phyloP scores from a whole-genome alignment of 2,797 vertebrate species.

The Sparidentex hasta region DNA sequence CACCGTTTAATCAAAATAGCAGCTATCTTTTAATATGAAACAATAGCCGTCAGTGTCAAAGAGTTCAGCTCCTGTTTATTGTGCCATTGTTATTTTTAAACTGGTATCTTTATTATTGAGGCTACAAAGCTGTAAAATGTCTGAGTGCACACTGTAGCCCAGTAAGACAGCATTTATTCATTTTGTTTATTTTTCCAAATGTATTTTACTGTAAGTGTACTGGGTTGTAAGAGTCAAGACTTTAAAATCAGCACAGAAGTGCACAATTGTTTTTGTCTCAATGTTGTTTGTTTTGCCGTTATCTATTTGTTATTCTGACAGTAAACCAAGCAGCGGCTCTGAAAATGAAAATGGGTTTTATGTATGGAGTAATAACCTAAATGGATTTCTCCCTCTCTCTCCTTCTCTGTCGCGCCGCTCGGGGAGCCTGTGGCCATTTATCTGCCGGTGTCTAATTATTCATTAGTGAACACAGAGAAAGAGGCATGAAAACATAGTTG shows the following conservation, averaged over 20 bases:
- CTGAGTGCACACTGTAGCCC: constrained; percentile 28
- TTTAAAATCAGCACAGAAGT: constrained; percentile 60
- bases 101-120: constrained; percentile 12
- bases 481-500: constrained; percentile 67
- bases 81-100: constrained; percentile 13
- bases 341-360: constrained; percentile 88
- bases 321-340: constrained; percentile 78
- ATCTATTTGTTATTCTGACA: constrained; percentile 87
- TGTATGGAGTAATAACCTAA: constrained; percentile 87
- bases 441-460: constrained; percentile 87
- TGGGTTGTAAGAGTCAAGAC: constrained; percentile 50
- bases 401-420: constrained; percentile 66
- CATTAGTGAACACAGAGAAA: constrained; percentile 83
- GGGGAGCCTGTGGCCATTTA: constrained; percentile 85
- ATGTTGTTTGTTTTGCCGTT: constrained; percentile 78
- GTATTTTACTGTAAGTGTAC: constrained; percentile 37
- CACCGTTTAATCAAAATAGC: not conserved
- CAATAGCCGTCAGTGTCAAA: not conserved
- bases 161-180: constrained; percentile 42
- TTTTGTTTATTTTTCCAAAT: constrained; percentile 39
- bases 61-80: constrained; percentile 2
- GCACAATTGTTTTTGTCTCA: constrained; percentile 75
- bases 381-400: constrained; percentile 82
- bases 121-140: constrained; percentile 36
- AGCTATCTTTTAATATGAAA: constrained; percentile 1